Percentiles rank a stretch among this genome's conserved stretches.
Evolutionary conservation across 1,140 invertebrate genomes (phyloP).

Genomic region (Thaumatotibia leucotreta): DNA sequence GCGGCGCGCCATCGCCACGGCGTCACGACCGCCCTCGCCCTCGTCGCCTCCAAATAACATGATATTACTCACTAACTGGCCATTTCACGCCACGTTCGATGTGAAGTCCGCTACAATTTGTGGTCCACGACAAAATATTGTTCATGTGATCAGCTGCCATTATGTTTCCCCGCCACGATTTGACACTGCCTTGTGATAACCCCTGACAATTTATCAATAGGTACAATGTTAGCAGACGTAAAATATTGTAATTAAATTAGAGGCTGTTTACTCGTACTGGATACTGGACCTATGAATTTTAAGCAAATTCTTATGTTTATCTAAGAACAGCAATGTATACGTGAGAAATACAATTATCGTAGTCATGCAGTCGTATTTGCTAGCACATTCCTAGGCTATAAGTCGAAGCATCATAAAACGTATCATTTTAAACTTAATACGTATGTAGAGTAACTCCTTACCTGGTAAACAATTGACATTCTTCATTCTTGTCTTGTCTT

Average conservation of each 20-base stretch:
- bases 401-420: no score
- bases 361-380: background rate
- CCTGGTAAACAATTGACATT: no score
- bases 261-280: background rate
- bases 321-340: background rate
- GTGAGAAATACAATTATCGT: no score
- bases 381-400: background rate
- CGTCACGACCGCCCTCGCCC: conserved; percentile 49
- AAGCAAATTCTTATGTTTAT: background rate
- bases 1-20: conserved; percentile 27
- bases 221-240: background rate
- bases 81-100: conserved; percentile 67
- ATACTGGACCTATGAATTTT: background rate
- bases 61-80: conserved; percentile 73
- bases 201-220: background rate
- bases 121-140: conserved; percentile 45
- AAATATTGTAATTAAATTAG: background rate
- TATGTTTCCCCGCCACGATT: conserved; percentile 5
- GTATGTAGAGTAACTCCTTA: no score
- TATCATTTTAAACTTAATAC: no score
- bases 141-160: conserved; percentile 30
- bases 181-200: background rate
- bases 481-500: no score
- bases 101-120: conserved; percentile 34
- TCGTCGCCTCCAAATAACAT: conserved; percentile 70